Percentiles rank a stretch among this genome's conserved stretches.
phyloP scores from a whole-genome alignment of 2,888 invertebrate species.

The Thumatha senex region DNA sequence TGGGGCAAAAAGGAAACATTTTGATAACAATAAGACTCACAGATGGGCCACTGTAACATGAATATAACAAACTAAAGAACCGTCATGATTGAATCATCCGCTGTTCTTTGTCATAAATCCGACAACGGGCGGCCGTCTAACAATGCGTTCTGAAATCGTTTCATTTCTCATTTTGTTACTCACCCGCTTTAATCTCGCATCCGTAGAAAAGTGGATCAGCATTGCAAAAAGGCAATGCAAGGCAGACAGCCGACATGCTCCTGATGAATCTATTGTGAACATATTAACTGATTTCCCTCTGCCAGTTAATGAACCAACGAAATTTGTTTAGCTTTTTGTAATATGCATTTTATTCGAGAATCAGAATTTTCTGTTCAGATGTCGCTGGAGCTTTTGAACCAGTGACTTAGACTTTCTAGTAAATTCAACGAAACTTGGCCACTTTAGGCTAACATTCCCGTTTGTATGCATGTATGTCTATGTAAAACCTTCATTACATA shows the following conservation, averaged over 20 bases:
- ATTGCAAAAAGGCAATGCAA: constrained; percentile 79
- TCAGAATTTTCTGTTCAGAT: not conserved
- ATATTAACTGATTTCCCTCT: constrained; percentile 44
- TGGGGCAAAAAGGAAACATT: constrained; percentile 63
- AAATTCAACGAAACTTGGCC: too few relatives aligned
- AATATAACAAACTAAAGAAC: constrained; percentile 82
- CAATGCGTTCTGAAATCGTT: constrained; percentile 83
- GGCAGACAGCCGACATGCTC: constrained; percentile 70
- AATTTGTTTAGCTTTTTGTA: not conserved
- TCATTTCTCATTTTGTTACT: constrained; percentile 83
- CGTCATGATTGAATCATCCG: constrained; percentile 82
- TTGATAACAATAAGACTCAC: constrained; percentile 71
- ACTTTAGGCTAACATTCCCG: too few relatives aligned
- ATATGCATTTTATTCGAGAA: too few relatives aligned
- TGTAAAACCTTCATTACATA: too few relatives aligned
- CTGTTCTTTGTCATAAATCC: constrained; percentile 83
- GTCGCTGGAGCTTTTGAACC: too few relatives aligned
- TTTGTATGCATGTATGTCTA: too few relatives aligned
- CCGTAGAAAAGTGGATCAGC: constrained; percentile 82
- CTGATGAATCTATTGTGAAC: constrained; percentile 77
- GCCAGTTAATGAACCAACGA: constrained; percentile 33
- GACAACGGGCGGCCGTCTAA: constrained; percentile 78
- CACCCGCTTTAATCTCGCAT: constrained; percentile 82
- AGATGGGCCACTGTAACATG: constrained; percentile 70
- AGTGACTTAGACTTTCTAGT: too few relatives aligned